These are phyloP conservation scores for Rhagologus leucostigma DNA, from an alignment of 2,113 vertebrate species.

Conservation along the genomic window DNA sequence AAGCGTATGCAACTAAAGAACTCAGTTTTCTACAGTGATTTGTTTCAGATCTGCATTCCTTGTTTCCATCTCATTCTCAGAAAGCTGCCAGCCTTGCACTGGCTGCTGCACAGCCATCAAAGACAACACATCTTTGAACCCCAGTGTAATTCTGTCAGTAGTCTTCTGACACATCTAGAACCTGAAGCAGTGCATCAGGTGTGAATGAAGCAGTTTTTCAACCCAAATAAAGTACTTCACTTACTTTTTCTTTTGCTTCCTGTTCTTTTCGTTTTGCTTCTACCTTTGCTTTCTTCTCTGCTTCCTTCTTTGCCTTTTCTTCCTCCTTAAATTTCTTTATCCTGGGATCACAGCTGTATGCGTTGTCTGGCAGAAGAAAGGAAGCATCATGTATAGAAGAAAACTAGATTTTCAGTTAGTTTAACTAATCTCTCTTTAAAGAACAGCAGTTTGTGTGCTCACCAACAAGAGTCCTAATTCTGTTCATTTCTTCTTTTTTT, in stretches of 20 bases:
- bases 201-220: not conserved
- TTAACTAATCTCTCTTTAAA: not conserved
- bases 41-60: not conserved
- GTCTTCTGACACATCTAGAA: not conserved
- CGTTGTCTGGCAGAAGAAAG: conserved; percentile 80
- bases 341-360: conserved; percentile 93
- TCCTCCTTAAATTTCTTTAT: conserved; percentile 99
- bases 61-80: not conserved
- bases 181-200: not conserved
- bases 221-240: conserved; percentile 5
- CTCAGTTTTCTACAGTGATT: not conserved
- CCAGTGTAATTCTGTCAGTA: not conserved
- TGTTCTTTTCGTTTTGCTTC: conserved; percentile 95
- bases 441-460: not conserved
- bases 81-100: not conserved
- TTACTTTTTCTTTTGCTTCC: conserved; percentile 91
- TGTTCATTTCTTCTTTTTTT: conserved; percentile 99
- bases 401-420: not conserved
- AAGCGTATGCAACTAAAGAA: not conserved
- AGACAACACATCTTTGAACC: not conserved
- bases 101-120: not conserved
- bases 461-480: conserved; percentile 92
- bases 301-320: conserved; percentile 95
- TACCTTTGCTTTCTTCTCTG: conserved; percentile 95
- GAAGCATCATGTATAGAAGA: not conserved